Base-by-base conservation (phyloP, 2,797 vertebrate genomes). In the Lagocephalus sceleratus region DNA sequence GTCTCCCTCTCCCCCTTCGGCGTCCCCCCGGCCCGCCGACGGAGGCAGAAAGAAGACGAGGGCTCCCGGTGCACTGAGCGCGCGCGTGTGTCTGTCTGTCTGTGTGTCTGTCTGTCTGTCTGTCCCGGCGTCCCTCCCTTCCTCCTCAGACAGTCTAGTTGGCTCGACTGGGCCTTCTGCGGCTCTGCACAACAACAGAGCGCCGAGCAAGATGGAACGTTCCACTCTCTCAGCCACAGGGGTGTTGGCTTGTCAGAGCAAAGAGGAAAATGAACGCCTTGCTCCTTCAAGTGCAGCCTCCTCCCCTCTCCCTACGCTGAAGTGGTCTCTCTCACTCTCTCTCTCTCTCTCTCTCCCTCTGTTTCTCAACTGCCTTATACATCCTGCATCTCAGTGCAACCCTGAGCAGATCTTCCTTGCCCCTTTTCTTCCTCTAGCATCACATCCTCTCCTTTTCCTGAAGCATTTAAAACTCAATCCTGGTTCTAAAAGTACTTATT, bases 161-260 rank as follows among this genome's bases (percentile, higher is more conserved):
- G 78, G 76, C 84, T 87, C 79, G 71, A 48, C 71, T 84, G 78
- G 87, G 88, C 84, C 87, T 85, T 88, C 88, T 91, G 87, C 90
- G 87, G 90, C 89, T 89, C 89, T 90, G 90, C 90, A 91, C 90
- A 92, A 92, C 90, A 92, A 92, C 91, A 91, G 89, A 88, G 85
- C 85, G 75, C 77, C 71, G 81, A 89, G 83, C 83, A 35, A 86
- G 81, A 70, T 46, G 88, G 90, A 86, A 75, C 45, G 47, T 86
- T 88, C 91, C 90, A 92, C 82, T 88, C 60, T 51, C 5, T 1
- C 60, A 72, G 58, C 69, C 68, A 50, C 63, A 83, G 87, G 88
- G 86, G 87, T 83, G 78, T 83, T 29, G 12, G 63, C 63, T 57
- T 47, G 56, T 55, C 55, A 67, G 56, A 68, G 61, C 57, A 47